Conservation (phyloP, 2,797 vertebrate genomes). For the Bufotes viridis region DNA sequence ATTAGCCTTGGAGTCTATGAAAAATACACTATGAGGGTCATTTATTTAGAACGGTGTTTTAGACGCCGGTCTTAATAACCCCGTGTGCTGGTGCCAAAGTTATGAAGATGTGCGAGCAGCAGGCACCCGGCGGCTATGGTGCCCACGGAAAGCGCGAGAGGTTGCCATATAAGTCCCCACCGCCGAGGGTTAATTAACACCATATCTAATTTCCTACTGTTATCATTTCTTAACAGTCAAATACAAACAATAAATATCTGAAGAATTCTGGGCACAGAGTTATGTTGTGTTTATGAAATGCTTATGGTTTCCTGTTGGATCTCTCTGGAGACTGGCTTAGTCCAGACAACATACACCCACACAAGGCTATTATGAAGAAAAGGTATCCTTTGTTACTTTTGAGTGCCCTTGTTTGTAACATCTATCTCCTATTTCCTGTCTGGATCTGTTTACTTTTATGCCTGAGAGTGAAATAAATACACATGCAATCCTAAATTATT, state of each 20-base stretch:
- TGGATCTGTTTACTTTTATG: conserved; percentile 44
- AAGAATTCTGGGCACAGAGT: neutral
- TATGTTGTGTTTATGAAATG: conserved; percentile 33
- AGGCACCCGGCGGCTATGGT: too few species aligned
- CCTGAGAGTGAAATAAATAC: conserved; percentile 56
- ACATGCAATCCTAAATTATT: conserved; percentile 54
- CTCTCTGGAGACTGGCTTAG: conserved; percentile 41
- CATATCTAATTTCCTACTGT: too few species aligned
- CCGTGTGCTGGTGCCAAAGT: too few species aligned
- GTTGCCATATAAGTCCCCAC: too few species aligned
- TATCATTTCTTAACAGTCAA: neutral
- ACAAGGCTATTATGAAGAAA: conserved; percentile 59
- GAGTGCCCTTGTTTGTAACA: conserved; percentile 57
- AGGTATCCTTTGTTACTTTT: conserved; percentile 61
- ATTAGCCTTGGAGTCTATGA: too few species aligned
- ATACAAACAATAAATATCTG: neutral
- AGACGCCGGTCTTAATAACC: too few species aligned
- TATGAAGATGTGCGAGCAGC: too few species aligned
- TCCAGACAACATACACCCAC: conserved; percentile 60
- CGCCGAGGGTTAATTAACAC: too few species aligned
- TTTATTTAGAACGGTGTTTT: too few species aligned
- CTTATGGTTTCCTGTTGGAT: conserved; percentile 47
- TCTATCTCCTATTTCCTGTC: conserved; percentile 53
- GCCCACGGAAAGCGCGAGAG: too few species aligned
- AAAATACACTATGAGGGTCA: too few species aligned